Conservation (phyloP, 2,113 vertebrate genomes). For the Apaloderma vittatum region DNA sequence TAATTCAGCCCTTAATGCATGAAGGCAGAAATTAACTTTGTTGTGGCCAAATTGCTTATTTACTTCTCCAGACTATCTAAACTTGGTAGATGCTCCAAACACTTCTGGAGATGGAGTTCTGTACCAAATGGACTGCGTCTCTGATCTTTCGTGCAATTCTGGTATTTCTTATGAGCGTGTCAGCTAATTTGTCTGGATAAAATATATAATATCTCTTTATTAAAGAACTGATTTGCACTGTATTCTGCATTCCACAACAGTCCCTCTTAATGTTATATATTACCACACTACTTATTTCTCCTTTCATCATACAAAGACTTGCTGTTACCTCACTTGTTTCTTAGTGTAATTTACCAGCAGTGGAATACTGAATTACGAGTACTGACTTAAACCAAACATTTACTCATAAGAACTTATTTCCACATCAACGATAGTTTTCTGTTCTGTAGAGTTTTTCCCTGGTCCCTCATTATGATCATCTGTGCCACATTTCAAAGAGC, state of each 20-base stretch:
- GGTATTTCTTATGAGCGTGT: background rate
- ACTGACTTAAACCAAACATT: constrained; percentile 73
- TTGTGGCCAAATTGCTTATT: background rate
- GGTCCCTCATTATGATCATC: constrained; percentile 51
- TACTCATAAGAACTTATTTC: constrained; percentile 74
- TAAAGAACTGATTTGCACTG: constrained; percentile 30
- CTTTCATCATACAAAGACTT: constrained; percentile 53
- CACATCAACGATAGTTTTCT: constrained; percentile 65
- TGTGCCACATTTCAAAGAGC: constrained; percentile 68
- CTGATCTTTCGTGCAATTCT: background rate
- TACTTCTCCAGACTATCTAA: background rate
- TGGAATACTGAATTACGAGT: constrained; percentile 61
- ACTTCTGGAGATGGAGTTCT: background rate
- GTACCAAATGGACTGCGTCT: background rate
- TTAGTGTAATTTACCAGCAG: constrained; percentile 43
- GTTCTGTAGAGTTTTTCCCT: constrained; percentile 6
- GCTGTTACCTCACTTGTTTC: constrained; percentile 59
- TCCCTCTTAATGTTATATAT: constrained; percentile 28
- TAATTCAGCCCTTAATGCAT: background rate
- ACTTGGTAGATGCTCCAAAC: background rate
- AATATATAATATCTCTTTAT: constrained; percentile 20
- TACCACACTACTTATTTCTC: constrained; percentile 4
- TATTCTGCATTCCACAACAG: background rate
- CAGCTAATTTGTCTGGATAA: constrained; percentile 35
- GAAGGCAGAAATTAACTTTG: background rate